These are phyloP conservation scores for Papilio xuthus DNA, from an alignment of 1,140 invertebrate species.

Conservation along the genomic window DNA sequence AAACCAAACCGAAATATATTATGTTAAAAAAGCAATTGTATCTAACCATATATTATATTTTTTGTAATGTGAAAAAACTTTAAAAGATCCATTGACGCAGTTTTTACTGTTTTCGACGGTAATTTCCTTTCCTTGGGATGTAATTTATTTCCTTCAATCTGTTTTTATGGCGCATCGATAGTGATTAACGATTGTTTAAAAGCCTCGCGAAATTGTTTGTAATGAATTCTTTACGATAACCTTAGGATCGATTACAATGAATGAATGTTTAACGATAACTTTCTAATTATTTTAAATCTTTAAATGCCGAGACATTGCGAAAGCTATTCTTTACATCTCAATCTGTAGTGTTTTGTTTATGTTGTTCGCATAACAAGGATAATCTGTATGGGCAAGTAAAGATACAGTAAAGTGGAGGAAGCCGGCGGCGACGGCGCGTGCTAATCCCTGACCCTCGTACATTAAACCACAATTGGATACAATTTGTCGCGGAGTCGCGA, in stretches of 20 bases:
- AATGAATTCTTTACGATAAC: conserved; percentile 7
- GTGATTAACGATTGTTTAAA: conserved; percentile 8
- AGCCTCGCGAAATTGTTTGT: neutral
- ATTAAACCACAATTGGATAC: conserved; percentile 19
- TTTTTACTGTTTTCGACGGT: conserved; percentile 3
- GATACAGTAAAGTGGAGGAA: neutral
- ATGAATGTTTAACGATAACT: neutral
- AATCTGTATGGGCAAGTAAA: neutral
- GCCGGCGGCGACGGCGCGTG: neutral
- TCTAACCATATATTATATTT: neutral
- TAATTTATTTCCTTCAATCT: conserved; percentile 22
- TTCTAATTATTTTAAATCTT: neutral
- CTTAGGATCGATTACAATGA: neutral
- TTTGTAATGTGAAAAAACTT: conserved; percentile 6
- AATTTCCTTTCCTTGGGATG: conserved; percentile 7
- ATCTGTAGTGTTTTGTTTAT: neutral
- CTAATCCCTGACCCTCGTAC: conserved; percentile 4
- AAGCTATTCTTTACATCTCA: neutral
- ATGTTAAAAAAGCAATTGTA: neutral
- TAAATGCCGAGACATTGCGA: neutral
- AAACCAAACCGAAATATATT: too few relatives aligned
- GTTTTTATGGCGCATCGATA: conserved; percentile 7
- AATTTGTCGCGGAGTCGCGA: neutral
- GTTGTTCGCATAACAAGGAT: neutral
- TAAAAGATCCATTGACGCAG: neutral